Percentiles rank a stretch among this genome's conserved stretches.
phyloP scores from a whole-genome alignment of 2,888 invertebrate species.

The Anodontia alba region DNA sequence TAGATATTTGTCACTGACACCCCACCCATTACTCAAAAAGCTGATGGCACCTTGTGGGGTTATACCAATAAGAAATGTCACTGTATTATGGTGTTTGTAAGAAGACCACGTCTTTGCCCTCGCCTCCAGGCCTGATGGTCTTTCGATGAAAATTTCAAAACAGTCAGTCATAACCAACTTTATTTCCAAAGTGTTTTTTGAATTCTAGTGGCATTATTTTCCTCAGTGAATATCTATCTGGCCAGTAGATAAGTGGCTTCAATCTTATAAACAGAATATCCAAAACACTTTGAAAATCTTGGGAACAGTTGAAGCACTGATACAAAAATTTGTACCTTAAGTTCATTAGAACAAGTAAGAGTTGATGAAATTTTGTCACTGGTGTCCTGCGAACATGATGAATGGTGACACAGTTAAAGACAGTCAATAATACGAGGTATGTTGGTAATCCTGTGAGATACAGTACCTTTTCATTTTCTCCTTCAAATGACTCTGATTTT shows the following conservation, averaged over 20 bases:
- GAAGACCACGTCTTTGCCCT: conserved; percentile 60
- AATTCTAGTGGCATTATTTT: conserved; percentile 48
- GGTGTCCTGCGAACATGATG: neutral
- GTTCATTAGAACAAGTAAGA: conserved; percentile 23
- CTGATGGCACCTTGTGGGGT: conserved; percentile 65
- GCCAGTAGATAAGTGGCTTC: conserved; percentile 41
- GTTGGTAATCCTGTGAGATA: conserved; percentile 29
- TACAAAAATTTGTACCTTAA: conserved; percentile 20
- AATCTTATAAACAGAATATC: conserved; percentile 35
- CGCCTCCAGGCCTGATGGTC: conserved; percentile 55
- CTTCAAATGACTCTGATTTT: neutral
- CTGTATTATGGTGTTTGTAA: conserved; percentile 68
- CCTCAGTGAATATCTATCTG: conserved; percentile 36
- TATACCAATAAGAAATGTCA: conserved; percentile 69
- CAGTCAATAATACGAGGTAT: conserved; percentile 8
- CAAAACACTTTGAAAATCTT: conserved; percentile 27
- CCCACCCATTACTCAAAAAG: conserved; percentile 69
- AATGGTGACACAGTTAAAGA: conserved; percentile 23
- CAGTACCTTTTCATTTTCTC: conserved; percentile 24
- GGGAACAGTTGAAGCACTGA: conserved; percentile 38
- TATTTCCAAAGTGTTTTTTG: conserved; percentile 33
- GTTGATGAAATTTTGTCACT: conserved; percentile 20
- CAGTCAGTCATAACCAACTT: conserved; percentile 55
- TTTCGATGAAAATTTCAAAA: conserved; percentile 52
- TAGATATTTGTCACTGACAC: conserved; percentile 68